Conservation (phyloP, 2,113 vertebrate species). For the Amphilophus citrinellus region DNA sequence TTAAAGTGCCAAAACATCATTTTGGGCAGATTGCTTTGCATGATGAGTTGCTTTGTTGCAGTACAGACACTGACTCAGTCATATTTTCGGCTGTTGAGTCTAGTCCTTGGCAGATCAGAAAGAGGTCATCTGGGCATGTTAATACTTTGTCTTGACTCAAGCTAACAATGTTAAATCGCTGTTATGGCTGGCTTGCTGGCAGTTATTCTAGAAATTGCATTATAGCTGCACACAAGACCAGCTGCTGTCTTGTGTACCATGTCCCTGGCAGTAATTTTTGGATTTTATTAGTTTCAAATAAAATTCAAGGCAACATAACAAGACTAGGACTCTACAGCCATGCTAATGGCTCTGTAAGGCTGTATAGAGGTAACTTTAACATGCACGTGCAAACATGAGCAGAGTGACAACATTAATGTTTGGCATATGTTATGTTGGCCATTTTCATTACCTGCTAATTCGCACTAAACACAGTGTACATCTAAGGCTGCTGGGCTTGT, state of each 20-base stretch:
- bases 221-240: slow-evolving; percentile 21
- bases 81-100: slow-evolving; percentile 10
- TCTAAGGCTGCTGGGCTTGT: background rate
- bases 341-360: background rate
- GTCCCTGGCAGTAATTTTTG: background rate
- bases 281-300: slow-evolving; percentile 1
- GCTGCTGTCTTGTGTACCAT: background rate
- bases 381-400: background rate
- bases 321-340: background rate
- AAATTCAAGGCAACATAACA: background rate
- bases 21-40: slow-evolving; percentile 3
- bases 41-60: slow-evolving; percentile 8
- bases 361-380: background rate
- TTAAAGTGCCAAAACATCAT: slow-evolving; percentile 6
- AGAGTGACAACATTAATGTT: background rate
- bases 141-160: slow-evolving; percentile 35
- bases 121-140: slow-evolving; percentile 23
- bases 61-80: slow-evolving; percentile 1
- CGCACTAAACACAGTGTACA: background rate
- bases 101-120: slow-evolving; percentile 20
- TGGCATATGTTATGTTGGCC: background rate
- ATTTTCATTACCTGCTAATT: background rate
- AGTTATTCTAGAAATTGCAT: slow-evolving; percentile 32
- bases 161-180: slow-evolving; percentile 44
- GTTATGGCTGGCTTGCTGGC: slow-evolving; percentile 26